Base-by-base conservation (phyloP, 1,140 invertebrate genomes). In the Sitobion miscanthi region DNA sequence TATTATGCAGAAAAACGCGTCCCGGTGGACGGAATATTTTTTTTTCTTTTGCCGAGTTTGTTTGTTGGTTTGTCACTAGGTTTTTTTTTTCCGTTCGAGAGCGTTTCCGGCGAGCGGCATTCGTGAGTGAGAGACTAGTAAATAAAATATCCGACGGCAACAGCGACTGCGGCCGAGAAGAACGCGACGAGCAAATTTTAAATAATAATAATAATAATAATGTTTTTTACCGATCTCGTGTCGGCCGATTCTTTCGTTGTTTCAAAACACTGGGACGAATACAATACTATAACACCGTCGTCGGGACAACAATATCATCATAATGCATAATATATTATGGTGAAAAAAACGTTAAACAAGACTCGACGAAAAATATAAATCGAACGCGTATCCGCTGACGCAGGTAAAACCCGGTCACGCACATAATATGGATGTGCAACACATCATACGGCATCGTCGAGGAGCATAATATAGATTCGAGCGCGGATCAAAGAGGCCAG, bases 1-100 rank as follows among this genome's bases (percentile, higher is more conserved):
- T 77, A 77, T 77, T 77, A 77, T 77, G 62, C 62, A 77, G 62
- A 77, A 77, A 77, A 77, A 77, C 62, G 62, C 30, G n/a, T n/a
- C 14, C 25, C 30, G 21, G 5, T 5, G 62, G 30, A n/a, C 30
- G n/a, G 30, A n/a, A 17, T 77, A 17, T n/a, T 77, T 77, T 30
- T 69, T 77, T 77, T n/a, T n/a, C n/a, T n/a, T 77, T 77, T 77
- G 30, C 62, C n/a, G 30, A 77, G 30, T 77, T n/a, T 77, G 62
- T 77, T 77, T 77, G n/a, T n/a, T 69, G 11, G 30, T 77, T 77
- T 77, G 62, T 77, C 62, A 77, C 62, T 77, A 11, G 62, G 30
- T 30, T 77, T 77, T 77, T 54, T 54, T 57, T 77, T 77, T 17
- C 5, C 5, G 62, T 77, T 77, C 62, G n/a, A 14, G 30, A n/a